These are phyloP conservation scores for Aurelia coerulea DNA, from an alignment of 30 jellyfish, hydroid and myxozoan genomes.

Conservation along the genomic window DNA sequence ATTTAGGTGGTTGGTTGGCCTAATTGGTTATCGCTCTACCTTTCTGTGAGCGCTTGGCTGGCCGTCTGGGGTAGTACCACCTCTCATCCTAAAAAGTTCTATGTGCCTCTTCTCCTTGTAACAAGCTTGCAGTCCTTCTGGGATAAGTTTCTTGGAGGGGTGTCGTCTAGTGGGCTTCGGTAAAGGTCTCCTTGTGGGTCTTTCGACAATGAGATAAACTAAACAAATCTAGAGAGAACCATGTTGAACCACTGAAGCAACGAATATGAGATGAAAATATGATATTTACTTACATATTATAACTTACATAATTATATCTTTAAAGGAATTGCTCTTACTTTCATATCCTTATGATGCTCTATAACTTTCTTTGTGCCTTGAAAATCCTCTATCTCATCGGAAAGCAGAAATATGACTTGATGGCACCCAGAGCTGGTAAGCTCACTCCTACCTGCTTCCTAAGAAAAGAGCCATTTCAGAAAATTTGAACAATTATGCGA, in stretches of 20 bases:
- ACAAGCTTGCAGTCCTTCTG: too few species aligned
- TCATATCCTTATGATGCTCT: slow-evolving; percentile 18
- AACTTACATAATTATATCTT: too few species aligned
- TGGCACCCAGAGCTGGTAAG: slow-evolving; percentile 82
- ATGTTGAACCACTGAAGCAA: too few species aligned
- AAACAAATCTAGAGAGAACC: too few species aligned
- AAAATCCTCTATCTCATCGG: slow-evolving; percentile 75
- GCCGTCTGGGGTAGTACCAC: not conserved
- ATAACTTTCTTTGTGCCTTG: slow-evolving; percentile 47
- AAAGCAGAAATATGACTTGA: slow-evolving; percentile 47
- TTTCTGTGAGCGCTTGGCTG: not conserved
- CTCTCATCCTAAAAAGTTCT: not conserved
- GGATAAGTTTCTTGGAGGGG: too few species aligned
- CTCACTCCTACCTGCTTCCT: slow-evolving; percentile 76
- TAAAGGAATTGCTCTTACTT: slow-evolving; percentile 23
- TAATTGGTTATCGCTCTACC: not conserved
- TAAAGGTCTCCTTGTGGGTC: too few species aligned
- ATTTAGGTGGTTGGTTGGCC: too few species aligned
- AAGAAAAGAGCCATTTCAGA: not conserved
- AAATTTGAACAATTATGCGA: not conserved
- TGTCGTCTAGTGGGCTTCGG: too few species aligned
- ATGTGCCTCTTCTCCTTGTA: too few species aligned
- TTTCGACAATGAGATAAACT: too few species aligned
- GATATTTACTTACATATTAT: too few species aligned
- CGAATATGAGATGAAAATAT: too few species aligned